Evolutionary conservation across 2,888 invertebrate genomes (phyloP), one percentile per base, ranked within the genome.

Genomic region (Caradrina kadenii): DNA sequence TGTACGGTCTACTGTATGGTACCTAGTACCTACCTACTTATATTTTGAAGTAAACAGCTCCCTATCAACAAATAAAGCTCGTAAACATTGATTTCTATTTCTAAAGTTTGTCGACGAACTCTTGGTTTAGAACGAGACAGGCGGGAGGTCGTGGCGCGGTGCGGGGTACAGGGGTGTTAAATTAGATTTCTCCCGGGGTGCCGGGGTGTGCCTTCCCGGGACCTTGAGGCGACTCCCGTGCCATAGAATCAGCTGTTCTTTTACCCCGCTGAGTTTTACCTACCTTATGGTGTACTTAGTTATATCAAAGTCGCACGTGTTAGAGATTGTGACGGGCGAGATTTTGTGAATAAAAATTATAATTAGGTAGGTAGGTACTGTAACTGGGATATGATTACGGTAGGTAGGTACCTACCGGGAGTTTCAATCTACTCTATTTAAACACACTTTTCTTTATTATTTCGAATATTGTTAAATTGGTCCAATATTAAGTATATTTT

Each of bases 171-270:
- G 73, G 81, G 86, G 76, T 74, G 80, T 69, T 66, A 86, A 87
- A 88, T 88, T 85, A 84, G 80, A 86, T 87, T 85, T 81, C 73
- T 83, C 84, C 78, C 74, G 68, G 72, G 73, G 52, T 35, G 66
- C 21, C 42, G 65, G 76, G 79, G 84, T 56, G 82, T 71, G 80
- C 76, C 73, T 81, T 81, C 89, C 82, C 83, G 86, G 89, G 93
- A 94, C 94, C 94, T 94, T 94, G 93, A 92, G 87, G 87, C 84
- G 81, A 73, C 85, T 84, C 84, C 82, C 83, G 81, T 79, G 68
- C 63, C 65, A 83, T 86, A 83, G 86, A 90, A 93, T 94, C 94
- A 94, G 94, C 94, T 94, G 94, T 91, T 93, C 86, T 79, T 87
- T 86, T 69, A 76, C 75, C 77, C 75, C 49, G 59, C 79, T 49